Evolutionary conservation across 2,113 vertebrate genomes (phyloP).

Genomic region (Pluvialis apricaria): DNA sequence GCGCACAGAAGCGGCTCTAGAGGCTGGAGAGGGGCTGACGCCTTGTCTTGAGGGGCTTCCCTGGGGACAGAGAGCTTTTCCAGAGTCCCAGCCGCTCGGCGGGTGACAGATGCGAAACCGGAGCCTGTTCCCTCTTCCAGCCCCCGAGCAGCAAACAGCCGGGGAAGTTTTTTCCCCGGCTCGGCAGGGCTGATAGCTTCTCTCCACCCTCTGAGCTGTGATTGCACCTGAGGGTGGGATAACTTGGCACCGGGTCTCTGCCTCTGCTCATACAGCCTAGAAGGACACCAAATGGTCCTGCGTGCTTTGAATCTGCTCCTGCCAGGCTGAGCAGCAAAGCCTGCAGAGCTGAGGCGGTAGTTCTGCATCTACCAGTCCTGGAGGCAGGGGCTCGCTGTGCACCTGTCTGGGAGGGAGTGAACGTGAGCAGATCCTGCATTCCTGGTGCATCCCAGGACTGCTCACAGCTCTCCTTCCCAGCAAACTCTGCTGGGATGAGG

Average conservation of each 20-base stretch:
- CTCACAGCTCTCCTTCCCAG: neutral
- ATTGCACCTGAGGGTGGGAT: neutral
- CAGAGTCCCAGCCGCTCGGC: neutral
- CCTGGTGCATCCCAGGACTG: neutral
- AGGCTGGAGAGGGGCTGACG: neutral
- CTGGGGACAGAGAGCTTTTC: neutral
- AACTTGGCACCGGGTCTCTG: neutral
- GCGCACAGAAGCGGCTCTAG: neutral
- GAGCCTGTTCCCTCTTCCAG: neutral
- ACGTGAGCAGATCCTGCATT: neutral
- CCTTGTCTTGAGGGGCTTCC: neutral
- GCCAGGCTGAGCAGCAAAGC: neutral
- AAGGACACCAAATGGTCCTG: neutral
- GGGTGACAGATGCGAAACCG: neutral
- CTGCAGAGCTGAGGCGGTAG: neutral
- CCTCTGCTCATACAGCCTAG: neutral
- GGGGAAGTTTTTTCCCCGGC: conserved; percentile 22
- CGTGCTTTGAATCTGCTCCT: neutral
- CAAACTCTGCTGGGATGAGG: neutral
- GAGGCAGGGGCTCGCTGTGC: neutral
- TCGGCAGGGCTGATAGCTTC: neutral
- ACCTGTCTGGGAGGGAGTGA: neutral
- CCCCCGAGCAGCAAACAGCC: neutral
- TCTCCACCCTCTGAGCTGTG: neutral
- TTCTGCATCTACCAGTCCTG: neutral